Evolutionary conservation across 2,113 vertebrate species (phyloP).

Genomic region (Scortum barcoo): DNA sequence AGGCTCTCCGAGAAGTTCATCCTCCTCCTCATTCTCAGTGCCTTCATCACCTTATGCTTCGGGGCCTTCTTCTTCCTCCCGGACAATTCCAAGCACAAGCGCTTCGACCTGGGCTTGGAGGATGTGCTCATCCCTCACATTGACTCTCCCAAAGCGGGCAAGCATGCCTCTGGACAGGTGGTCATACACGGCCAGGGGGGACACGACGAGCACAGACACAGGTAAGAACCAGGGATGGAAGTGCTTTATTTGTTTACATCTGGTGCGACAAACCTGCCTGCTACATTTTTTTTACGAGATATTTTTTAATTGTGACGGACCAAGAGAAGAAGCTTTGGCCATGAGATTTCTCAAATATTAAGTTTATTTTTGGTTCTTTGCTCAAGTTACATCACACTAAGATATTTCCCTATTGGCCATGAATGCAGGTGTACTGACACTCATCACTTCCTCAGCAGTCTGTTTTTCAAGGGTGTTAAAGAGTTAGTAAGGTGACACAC

Average conservation of each 20-base stretch:
- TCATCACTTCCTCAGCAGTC: background rate
- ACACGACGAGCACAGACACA: conserved; percentile 94
- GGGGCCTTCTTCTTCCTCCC: conserved; percentile 99
- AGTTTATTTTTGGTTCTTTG: background rate
- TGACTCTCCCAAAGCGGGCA: conserved; percentile 90
- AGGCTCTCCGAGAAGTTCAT: conserved; percentile 99
- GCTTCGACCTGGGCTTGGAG: conserved; percentile 97
- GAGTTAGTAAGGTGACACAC: conserved; percentile 3
- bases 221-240: conserved; percentile 79
- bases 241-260: too few relatives aligned
- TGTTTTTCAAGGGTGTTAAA: background rate
- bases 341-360: background rate
- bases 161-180: conserved; percentile 88
- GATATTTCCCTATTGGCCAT: background rate
- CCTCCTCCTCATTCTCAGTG: conserved; percentile 99
- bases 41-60: conserved; percentile 99
- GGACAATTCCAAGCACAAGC: conserved; percentile 98
- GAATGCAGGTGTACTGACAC: background rate
- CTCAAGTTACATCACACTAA: background rate
- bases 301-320: background rate
- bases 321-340: background rate
- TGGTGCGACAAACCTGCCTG: background rate
- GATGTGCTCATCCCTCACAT: conserved; percentile 98
- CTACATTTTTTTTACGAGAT: background rate
- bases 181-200: conserved; percentile 93